Evolutionary conservation across 2,888 invertebrate species (phyloP).

Genomic region (Drosophila kanekoi): DNA sequence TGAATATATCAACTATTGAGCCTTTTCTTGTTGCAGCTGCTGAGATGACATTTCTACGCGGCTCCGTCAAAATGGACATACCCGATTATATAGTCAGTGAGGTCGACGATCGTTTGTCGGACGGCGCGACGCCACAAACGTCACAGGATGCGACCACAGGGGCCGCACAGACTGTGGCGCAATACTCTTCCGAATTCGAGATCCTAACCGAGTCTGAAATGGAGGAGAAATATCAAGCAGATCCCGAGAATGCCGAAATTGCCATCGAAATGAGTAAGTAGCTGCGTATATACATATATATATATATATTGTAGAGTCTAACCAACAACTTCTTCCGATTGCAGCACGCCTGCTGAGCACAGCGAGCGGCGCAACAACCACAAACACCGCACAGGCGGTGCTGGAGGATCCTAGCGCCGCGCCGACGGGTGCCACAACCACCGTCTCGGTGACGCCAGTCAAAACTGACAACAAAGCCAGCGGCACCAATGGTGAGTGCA

Average conservation of each 20-base stretch:
- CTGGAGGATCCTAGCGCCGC: constrained; percentile 68
- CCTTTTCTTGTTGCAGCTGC: constrained; percentile 75
- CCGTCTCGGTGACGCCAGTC: constrained; percentile 66
- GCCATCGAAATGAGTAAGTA: constrained; percentile 84
- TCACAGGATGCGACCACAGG: constrained; percentile 81
- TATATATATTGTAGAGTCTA: background rate
- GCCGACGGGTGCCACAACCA: constrained; percentile 37
- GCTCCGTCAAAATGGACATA: constrained; percentile 87
- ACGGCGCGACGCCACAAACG: constrained; percentile 81
- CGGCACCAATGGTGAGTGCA: constrained; percentile 72
- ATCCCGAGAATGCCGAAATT: constrained; percentile 83
- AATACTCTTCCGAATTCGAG: constrained; percentile 85
- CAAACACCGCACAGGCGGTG: constrained; percentile 64
- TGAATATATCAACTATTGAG: background rate
- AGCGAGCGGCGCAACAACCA: constrained; percentile 57
- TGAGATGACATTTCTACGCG: constrained; percentile 84
- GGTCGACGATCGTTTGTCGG: constrained; percentile 82
- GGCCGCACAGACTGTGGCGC: constrained; percentile 81
- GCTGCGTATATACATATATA: background rate
- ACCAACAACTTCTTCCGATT: background rate
- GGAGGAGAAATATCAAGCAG: constrained; percentile 83
- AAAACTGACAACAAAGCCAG: constrained; percentile 80
- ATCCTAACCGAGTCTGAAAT: constrained; percentile 85
- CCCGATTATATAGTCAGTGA: constrained; percentile 86
- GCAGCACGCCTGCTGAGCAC: constrained; percentile 81